A percentile compares a stretch with the other conserved stretches of the same genome.
Evolutionary conservation across 2,888 invertebrate species (phyloP).

Genomic region (Cistogaster globosa): DNA sequence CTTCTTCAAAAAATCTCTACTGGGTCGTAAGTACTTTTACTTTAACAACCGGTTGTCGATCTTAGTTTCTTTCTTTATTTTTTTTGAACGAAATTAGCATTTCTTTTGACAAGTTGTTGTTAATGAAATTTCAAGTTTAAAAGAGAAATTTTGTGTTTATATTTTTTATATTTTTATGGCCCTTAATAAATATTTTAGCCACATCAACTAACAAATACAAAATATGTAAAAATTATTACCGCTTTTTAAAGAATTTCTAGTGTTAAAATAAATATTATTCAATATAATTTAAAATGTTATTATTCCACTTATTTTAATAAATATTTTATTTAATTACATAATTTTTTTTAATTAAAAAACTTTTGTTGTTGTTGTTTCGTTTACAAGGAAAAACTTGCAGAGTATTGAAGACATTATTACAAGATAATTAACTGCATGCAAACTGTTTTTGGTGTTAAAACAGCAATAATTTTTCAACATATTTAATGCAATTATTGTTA

Average conservation of each 20-base stretch:
- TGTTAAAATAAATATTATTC: neutral
- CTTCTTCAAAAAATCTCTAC: conserved; percentile 21
- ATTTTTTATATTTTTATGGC: conserved; percentile 15
- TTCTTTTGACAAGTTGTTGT: conserved; percentile 63
- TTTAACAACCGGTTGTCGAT: conserved; percentile 28
- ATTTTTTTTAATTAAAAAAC: conserved; percentile 39
- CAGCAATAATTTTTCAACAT: conserved; percentile 54
- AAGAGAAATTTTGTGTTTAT: conserved; percentile 63
- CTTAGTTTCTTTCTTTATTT: conserved; percentile 49
- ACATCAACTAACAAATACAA: neutral
- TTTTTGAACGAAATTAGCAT: conserved; percentile 58
- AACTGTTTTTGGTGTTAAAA: conserved; percentile 56
- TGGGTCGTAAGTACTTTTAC: conserved; percentile 55
- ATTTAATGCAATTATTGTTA: conserved; percentile 67
- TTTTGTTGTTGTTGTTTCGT: neutral
- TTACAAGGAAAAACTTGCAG: conserved; percentile 54
- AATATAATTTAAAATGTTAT: neutral
- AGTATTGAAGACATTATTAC: conserved; percentile 54
- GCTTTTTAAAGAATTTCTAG: conserved; percentile 16
- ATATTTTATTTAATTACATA: conserved; percentile 49
- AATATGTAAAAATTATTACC: conserved; percentile 20
- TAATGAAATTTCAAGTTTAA: conserved; percentile 72
- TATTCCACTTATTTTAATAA: neutral
- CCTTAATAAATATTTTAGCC: conserved; percentile 26
- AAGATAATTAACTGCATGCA: conserved; percentile 69